Evolutionary conservation across 2,888 invertebrate genomes (phyloP), one percentile per base, ranked within the genome.

Genomic region (Cacoxenus indagator): DNA sequence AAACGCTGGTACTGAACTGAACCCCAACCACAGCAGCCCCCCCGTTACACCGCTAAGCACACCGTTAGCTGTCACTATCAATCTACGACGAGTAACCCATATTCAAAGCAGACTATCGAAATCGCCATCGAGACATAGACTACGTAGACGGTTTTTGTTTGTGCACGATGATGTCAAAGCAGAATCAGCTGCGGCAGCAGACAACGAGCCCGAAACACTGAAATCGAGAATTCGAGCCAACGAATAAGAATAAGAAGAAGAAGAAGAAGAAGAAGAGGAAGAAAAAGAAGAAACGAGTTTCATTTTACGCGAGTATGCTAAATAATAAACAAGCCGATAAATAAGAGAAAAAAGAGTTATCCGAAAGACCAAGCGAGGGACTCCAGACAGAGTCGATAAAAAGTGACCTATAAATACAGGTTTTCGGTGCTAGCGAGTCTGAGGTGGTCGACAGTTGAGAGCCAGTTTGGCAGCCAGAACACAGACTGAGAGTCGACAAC

Each of bases 331-430:
- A 77, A 68, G 76, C 76, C 75, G 75, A 76, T 75, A 83, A 80
- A 78, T 71, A 73, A 77, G 72, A 70, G 73, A 74, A 74, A 73
- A 74, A 74, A 80, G 69, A 66, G 26, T 59, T 19, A 68, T 57
- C 29, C 22, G 46, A 68, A 68, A 64, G 17, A 71, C 67, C 29
- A 48, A n/a, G 67, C 24, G 67, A 64, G 45, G 64, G 24, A 74
- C 67, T 64, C 66, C 55, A 69, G 67, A 64, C 68, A 66, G 68
- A 71, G 37, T 37, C 51, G 51, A 22, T 3, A 78, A 71, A 79
- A 84, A 86, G 86, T 85, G 85, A 85, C 85, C 86, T 85, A 85
- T 81, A 85, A 85, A 85, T 84, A 85, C 86, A 81, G 80, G 85
- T 85, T 85, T 82, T 51, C 3, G 17, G 9, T 22, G 17, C 9